Evolutionary conservation across 2,113 vertebrate species (phyloP).

Genomic region (Salvelinus sp.): DNA sequence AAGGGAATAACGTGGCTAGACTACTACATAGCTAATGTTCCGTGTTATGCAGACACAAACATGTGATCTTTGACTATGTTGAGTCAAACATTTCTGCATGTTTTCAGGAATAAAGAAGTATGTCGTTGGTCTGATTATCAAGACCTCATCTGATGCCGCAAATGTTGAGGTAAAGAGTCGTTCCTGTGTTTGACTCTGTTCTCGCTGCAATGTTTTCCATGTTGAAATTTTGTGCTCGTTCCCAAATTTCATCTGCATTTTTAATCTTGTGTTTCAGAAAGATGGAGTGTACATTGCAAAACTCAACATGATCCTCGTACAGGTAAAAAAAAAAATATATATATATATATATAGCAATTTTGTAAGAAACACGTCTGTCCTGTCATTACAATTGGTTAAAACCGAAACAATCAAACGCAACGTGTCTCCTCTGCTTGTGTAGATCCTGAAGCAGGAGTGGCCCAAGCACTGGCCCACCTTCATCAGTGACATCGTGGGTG

Average conservation of each 20-base stretch:
- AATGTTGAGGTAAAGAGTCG: constrained; percentile 85
- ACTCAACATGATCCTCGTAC: constrained; percentile 97
- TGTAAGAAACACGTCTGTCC: background rate
- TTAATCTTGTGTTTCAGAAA: constrained; percentile 74
- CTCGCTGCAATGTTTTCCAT: background rate
- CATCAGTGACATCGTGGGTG: constrained; percentile 97
- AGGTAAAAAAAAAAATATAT: constrained; percentile 75
- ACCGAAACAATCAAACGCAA: background rate
- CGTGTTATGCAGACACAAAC: background rate
- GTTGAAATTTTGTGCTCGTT: background rate
- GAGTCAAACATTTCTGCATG: no score
- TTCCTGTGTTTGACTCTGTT: background rate
- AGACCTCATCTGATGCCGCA: constrained; percentile 91
- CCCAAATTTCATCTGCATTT: background rate
- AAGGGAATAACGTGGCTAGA: no score
- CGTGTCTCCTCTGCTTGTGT: background rate
- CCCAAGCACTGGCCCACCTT: constrained; percentile 99
- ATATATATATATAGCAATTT: no score
- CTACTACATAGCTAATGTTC: background rate
- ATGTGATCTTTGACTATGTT: background rate
- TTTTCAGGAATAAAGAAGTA: constrained; percentile 93
- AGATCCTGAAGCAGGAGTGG: constrained; percentile 99
- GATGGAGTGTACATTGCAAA: constrained; percentile 96
- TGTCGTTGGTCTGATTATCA: constrained; percentile 95
- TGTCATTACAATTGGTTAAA: no score